Conservation (phyloP, 2,888 invertebrate genomes). For the Apodemia hepburni region DNA sequence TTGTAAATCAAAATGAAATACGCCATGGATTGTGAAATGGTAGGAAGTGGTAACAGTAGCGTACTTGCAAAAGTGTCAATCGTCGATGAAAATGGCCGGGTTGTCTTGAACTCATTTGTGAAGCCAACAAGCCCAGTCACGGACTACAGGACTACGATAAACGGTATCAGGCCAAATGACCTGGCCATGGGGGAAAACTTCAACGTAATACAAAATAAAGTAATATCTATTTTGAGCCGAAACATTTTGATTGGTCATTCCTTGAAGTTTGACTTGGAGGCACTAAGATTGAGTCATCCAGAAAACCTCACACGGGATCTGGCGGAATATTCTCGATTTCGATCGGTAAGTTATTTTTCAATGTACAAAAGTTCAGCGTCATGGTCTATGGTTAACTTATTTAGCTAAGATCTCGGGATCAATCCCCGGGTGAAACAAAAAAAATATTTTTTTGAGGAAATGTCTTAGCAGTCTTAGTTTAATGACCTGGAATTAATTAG, state of each 20-base stretch:
- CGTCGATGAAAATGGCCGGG: background rate
- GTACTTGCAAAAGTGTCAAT: background rate
- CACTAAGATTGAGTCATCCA: background rate
- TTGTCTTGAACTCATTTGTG: background rate
- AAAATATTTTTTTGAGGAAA: too few relatives aligned
- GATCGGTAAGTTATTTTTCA: background rate
- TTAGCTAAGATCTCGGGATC: too few relatives aligned
- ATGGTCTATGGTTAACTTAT: too few relatives aligned
- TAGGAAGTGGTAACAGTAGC: background rate
- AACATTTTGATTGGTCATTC: conserved; percentile 2
- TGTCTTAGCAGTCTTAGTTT: too few relatives aligned
- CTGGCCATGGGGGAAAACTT: background rate
- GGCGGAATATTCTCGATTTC: background rate
- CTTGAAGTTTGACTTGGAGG: background rate
- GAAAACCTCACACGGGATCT: background rate
- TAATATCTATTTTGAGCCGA: background rate
- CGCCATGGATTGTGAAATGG: background rate
- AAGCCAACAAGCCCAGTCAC: background rate
- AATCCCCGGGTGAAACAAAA: too few relatives aligned
- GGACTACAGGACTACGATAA: background rate
- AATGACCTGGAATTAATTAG: too few relatives aligned
- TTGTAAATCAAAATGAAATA: background rate
- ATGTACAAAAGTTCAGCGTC: too few relatives aligned
- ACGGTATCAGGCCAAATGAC: background rate
- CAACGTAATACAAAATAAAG: background rate